Conservation (phyloP, 2,113 vertebrate species). For the Bufo gargarizans region DNA sequence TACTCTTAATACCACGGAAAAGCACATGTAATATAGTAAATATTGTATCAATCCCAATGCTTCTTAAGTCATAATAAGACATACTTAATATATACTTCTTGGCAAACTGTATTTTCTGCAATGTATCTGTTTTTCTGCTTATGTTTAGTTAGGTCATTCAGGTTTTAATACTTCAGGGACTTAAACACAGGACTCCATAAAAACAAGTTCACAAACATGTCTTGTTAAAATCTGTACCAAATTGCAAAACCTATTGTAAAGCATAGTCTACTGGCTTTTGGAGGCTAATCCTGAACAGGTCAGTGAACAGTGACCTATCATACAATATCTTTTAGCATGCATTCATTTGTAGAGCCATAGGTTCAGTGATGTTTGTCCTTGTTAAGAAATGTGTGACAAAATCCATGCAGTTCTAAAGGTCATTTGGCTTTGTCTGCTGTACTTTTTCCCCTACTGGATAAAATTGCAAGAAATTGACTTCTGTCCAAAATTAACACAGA, state of each 20-base stretch:
- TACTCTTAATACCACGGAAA: too few relatives aligned
- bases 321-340: constrained; percentile 54
- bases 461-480: neutral
- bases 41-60: neutral
- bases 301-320: constrained; percentile 55
- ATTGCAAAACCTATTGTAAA: constrained; percentile 39
- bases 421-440: constrained; percentile 8
- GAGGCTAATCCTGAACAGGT: constrained; percentile 51
- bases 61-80: neutral
- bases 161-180: neutral
- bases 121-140: neutral
- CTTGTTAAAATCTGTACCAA: constrained; percentile 44
- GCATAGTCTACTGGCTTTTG: constrained; percentile 38
- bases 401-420: constrained; percentile 45
- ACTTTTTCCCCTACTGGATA: neutral
- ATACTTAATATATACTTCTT: neutral
- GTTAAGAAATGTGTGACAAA: constrained; percentile 58
- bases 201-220: neutral
- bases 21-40: too few relatives aligned
- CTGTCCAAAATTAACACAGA: neutral
- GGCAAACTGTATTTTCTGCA: neutral
- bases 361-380: constrained; percentile 52
- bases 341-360: constrained; percentile 54
- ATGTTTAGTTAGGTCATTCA: neutral
- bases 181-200: neutral